Evolutionary conservation across 2,888 invertebrate species (phyloP).

Genomic region (Nesidiocoris tenuis): DNA sequence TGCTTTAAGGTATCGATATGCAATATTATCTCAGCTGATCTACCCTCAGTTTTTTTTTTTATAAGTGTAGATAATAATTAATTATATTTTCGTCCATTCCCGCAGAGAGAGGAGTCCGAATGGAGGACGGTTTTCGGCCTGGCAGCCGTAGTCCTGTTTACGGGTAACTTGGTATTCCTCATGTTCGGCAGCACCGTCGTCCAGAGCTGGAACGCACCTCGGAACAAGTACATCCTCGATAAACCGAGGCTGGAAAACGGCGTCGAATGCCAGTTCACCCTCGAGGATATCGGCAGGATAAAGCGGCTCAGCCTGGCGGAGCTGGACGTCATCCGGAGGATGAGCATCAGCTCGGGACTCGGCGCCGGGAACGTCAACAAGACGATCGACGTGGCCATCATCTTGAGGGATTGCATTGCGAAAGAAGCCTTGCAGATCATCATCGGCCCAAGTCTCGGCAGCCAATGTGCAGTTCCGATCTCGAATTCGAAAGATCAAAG

Average conservation of each 20-base stretch:
- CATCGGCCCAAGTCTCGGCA: not conserved
- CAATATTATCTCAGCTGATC: too few species aligned
- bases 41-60: too few species aligned
- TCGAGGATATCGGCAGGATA: not conserved
- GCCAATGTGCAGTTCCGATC: not conserved
- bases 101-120: constrained; percentile 32
- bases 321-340: constrained; percentile 5
- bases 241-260: constrained; percentile 4
- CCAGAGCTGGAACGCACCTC: constrained; percentile 33
- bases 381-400: not conserved
- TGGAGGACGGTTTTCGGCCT: constrained; percentile 28
- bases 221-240: constrained; percentile 25
- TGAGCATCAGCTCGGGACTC: not conserved
- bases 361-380: not conserved
- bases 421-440: not conserved
- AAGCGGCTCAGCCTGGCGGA: constrained; percentile 23
- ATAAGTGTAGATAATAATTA: too few species aligned
- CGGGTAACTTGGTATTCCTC: constrained; percentile 24
- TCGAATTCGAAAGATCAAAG: not conserved
- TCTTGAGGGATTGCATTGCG: not conserved
- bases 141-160: constrained; percentile 24
- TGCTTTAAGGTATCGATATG: too few species aligned
- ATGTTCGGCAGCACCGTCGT: constrained; percentile 26
- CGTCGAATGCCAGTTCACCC: not conserved
- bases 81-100: too few species aligned